phyloP scores from a whole-genome alignment of 2,797 vertebrate species.

The Ptychobarbus kaznakovi region DNA sequence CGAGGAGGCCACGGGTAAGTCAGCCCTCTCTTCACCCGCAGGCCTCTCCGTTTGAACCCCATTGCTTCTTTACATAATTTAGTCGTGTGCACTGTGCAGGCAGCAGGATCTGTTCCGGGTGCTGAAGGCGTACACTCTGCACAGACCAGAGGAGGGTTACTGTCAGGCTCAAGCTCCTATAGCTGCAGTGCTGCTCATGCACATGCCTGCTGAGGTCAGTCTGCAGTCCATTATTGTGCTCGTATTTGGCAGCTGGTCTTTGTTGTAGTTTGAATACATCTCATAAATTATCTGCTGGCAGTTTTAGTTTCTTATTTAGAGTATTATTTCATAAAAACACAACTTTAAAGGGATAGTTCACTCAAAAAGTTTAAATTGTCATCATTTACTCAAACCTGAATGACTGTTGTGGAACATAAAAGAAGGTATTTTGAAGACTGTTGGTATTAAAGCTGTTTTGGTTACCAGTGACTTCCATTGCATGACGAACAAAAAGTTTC shows the following conservation, averaged over 20 bases:
- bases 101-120: constrained; percentile 95
- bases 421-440: too few species aligned
- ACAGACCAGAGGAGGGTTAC: constrained; percentile 95
- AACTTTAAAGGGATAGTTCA: too few species aligned
- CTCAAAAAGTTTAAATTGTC: too few species aligned
- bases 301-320: too few species aligned
- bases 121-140: constrained; percentile 93
- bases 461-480: too few species aligned
- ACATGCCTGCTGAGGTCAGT: constrained; percentile 94
- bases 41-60: neutral
- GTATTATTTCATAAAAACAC: too few species aligned
- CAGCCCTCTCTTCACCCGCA: neutral
- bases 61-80: too few species aligned
- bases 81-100: constrained; percentile 69
- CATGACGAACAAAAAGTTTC: too few species aligned
- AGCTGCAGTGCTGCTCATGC: constrained; percentile 96
- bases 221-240: constrained; percentile 60
- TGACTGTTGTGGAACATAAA: too few species aligned
- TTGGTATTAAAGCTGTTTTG: too few species aligned
- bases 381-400: too few species aligned
- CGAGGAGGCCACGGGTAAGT: constrained; percentile 93
- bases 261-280: neutral
- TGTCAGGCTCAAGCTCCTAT: constrained; percentile 98
- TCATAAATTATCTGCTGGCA: neutral
- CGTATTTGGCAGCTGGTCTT: neutral